Evolutionary conservation across 2,113 vertebrate genomes (phyloP).

Genomic region (Carlito syrichta): DNA sequence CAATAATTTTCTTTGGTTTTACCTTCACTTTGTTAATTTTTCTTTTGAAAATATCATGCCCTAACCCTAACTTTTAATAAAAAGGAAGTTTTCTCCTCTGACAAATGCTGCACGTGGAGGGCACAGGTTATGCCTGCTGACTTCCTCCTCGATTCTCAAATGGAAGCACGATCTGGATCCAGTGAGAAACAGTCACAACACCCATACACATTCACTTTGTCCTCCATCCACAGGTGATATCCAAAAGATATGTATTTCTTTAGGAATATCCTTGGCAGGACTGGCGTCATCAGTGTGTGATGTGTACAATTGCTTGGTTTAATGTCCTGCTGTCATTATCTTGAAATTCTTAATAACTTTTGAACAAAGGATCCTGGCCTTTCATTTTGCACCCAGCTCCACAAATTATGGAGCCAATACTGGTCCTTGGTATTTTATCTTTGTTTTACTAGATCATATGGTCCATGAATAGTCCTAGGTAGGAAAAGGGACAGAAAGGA

Average conservation of each 20-base stretch:
- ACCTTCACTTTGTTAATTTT: neutral
- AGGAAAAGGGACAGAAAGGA: neutral
- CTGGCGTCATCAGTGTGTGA: neutral
- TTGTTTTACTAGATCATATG: neutral
- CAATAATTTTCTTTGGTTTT: neutral
- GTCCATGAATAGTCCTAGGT: neutral
- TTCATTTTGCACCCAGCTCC: neutral
- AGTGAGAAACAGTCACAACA: accelerated
- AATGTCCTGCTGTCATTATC: neutral
- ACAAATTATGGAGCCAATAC: neutral
- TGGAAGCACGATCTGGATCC: neutral
- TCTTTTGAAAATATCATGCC: neutral
- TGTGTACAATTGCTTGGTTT: neutral
- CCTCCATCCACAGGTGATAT: neutral
- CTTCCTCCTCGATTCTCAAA: conserved; percentile 32
- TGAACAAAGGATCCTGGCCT: neutral
- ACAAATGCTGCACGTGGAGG: accelerated
- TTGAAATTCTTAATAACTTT: conserved; percentile 33
- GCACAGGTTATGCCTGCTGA: neutral
- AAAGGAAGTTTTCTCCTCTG: neutral
- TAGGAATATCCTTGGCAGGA: neutral
- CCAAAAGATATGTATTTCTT: neutral
- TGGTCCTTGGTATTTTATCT: neutral
- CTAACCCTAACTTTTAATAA: conserved; percentile 1
- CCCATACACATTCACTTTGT: neutral